Base-by-base conservation (phyloP, 2,113 vertebrate species). In the Notothenia coriiceps region DNA sequence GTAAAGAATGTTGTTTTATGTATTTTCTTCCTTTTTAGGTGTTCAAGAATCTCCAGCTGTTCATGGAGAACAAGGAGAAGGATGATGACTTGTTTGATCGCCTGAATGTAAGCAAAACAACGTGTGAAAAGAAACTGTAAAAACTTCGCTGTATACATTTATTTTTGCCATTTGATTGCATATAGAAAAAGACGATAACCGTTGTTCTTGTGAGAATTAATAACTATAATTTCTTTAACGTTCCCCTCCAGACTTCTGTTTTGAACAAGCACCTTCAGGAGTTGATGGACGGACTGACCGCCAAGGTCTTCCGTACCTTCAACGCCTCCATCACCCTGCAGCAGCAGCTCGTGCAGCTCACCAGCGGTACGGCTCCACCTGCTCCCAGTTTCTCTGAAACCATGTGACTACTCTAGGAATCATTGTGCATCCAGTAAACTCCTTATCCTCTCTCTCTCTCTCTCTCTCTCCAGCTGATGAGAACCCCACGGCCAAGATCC, bases 231-330 rank as follows among this genome's bases (percentile, higher is more conserved):
- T 40, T 40, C 35, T 40, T 40, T 7, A 40, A 40, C 9, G 12
- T 64, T 17, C 1, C 52, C 59, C 50, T 49, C 29, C 75, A 99
- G 98, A 99, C 98, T 57, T 97, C 96, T 86, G 97, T 99, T 89
- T 94, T 99, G 90, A 99, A 99, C 94, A 99, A 99, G 90, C 98
- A 99, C 88, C 97, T 99, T 89, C 98, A 99, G 91, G 97, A 99
- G 91, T 95, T 99, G 91, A 99, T 99, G 98, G 98, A 99, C 49
- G 98, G 98, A 70, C 95, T 99, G 80, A 98, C 98, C 33, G 98
- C 98, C 88, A 99, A 99, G 96, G 98, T 99, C 80, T 99, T 99
- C 96, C 97, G 98, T 95, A 99, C 98, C 62, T 99, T 98, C 93
- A 99, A 99, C 2, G 98, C 98, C 88, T 99, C 98, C 68, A 98